Evolutionary conservation across 1,140 invertebrate genomes (phyloP).

Genomic region (Protaetia brevitarsis): DNA sequence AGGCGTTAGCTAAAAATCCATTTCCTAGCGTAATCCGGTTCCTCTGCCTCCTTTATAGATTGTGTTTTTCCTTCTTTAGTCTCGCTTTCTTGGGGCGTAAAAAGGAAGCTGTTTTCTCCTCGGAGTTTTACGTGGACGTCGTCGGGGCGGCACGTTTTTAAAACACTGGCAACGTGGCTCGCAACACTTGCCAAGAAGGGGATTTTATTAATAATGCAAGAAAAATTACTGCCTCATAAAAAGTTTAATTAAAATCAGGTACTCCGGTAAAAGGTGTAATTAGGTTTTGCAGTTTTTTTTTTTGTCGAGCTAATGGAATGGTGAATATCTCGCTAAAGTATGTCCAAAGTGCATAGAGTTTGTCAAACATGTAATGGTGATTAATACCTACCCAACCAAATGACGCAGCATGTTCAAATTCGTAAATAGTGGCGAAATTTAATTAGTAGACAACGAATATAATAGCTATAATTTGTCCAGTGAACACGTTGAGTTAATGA

Average conservation of each 20-base stretch:
- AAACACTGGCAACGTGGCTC: background rate
- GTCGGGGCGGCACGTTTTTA: background rate
- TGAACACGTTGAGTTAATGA: no score
- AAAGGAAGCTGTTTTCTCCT: background rate
- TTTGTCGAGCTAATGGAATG: background rate
- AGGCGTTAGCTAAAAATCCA: constrained; percentile 16
- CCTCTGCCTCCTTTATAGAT: background rate
- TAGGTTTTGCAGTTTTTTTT: background rate
- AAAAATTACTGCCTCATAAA: constrained; percentile 4
- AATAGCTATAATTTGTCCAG: no score
- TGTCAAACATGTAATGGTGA: no score
- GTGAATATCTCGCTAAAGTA: no score
- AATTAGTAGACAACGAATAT: no score
- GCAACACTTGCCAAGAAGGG: background rate
- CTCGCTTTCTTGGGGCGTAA: background rate
- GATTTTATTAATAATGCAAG: constrained; percentile 15
- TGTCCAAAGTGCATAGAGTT: no score
- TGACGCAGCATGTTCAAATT: no score
- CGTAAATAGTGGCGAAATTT: no score
- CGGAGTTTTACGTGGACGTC: background rate
- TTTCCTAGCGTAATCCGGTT: background rate
- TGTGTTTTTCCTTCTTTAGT: background rate
- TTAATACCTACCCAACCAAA: no score
- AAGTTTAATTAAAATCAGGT: constrained; percentile 14
- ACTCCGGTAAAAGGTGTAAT: constrained; percentile 1